Evolutionary conservation across 2,888 invertebrate species (phyloP).

Genomic region (Venustoraphidia nigricollis): DNA sequence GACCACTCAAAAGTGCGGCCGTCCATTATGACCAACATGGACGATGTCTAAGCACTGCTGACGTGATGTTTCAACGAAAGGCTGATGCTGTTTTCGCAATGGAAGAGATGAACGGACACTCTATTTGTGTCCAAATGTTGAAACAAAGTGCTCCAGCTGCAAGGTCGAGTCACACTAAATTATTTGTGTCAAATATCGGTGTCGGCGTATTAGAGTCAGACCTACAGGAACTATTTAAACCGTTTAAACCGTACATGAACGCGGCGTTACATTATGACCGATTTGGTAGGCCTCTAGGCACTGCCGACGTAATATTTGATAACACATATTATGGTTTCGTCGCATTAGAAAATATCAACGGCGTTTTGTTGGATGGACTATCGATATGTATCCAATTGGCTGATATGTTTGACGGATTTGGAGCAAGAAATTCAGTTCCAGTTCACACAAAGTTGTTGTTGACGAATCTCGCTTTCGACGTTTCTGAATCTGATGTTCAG

Average conservation of each 20-base stretch:
- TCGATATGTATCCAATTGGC: slow-evolving; percentile 77
- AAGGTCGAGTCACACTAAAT: slow-evolving; percentile 56
- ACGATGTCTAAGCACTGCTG: slow-evolving; percentile 89
- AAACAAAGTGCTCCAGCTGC: slow-evolving; percentile 36
- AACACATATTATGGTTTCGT: slow-evolving; percentile 81
- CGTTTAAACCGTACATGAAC: slow-evolving; percentile 88
- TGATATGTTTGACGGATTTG: too few relatives aligned
- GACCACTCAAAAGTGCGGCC: slow-evolving; percentile 81
- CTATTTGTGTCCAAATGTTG: slow-evolving; percentile 88
- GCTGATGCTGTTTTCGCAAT: slow-evolving; percentile 87
- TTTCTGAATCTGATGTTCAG: too few relatives aligned
- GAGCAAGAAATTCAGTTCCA: too few relatives aligned
- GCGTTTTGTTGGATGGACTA: slow-evolving; percentile 90
- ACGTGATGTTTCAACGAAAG: slow-evolving; percentile 86
- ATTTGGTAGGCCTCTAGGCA: slow-evolving; percentile 90
- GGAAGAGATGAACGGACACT: slow-evolving; percentile 94
- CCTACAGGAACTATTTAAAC: slow-evolving; percentile 91
- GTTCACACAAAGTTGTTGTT: too few relatives aligned
- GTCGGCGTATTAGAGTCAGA: slow-evolving; percentile 96
- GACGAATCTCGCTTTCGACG: too few relatives aligned
- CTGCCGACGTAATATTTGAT: slow-evolving; percentile 94
- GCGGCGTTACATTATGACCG: slow-evolving; percentile 95
- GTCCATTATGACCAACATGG: slow-evolving; percentile 97
- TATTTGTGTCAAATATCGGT: slow-evolving; percentile 91
- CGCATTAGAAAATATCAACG: slow-evolving; percentile 95